phyloP scores from a whole-genome alignment of 2,888 invertebrate genomes.

The Euplagia quadripunctaria region DNA sequence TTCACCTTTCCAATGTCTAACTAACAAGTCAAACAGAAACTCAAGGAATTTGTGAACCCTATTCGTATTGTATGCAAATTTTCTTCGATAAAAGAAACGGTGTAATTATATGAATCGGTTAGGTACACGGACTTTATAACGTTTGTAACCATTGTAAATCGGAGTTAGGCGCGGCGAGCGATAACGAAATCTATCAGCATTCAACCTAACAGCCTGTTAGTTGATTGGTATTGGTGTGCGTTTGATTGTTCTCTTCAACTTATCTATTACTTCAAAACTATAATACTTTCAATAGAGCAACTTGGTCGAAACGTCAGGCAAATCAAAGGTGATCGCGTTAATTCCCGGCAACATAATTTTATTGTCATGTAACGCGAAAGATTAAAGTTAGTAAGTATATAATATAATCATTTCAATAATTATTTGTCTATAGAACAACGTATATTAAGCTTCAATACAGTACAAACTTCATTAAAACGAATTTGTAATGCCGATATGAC shows the following conservation, averaged over 20 bases:
- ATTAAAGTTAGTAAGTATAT: too few species aligned
- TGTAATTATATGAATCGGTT: conserved; percentile 57
- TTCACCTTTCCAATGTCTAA: conserved; percentile 14
- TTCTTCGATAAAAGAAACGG: conserved; percentile 44
- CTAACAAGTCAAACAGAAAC: conserved; percentile 20
- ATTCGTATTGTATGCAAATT: conserved; percentile 59
- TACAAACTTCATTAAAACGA: not conserved
- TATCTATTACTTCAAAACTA: conserved; percentile 22
- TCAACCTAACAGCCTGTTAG: conserved; percentile 39
- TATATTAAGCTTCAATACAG: not conserved
- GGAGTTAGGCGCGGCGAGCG: conserved; percentile 64
- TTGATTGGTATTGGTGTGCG: conserved; percentile 32
- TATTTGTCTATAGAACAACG: not conserved
- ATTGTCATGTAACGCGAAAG: too few species aligned
- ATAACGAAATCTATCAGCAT: conserved; percentile 67
- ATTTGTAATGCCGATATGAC: conserved; percentile 8
- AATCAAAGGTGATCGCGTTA: too few species aligned
- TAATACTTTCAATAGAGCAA: not conserved
- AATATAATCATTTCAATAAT: not conserved
- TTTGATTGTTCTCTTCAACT: conserved; percentile 42
- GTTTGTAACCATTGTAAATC: conserved; percentile 61
- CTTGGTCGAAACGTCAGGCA: too few species aligned
- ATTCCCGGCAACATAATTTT: too few species aligned
- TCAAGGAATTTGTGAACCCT: conserved; percentile 31
- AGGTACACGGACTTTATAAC: conserved; percentile 34